Conservation (phyloP, 2,888 invertebrate species). For the Xestobium rufovillosum region DNA sequence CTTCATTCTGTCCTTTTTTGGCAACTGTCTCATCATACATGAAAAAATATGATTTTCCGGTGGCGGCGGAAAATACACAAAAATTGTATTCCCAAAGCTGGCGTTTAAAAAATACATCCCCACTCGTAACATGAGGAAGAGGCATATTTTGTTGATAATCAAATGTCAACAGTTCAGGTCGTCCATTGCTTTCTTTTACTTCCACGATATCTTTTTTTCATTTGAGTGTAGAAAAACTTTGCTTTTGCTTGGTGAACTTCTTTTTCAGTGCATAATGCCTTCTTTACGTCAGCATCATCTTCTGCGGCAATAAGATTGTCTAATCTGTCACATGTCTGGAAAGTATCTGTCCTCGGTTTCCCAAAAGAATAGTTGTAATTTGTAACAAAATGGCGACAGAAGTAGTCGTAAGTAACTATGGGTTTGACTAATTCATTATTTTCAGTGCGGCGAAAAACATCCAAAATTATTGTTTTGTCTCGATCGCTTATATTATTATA, state of each 20-base stretch:
- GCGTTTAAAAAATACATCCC: conserved; percentile 20
- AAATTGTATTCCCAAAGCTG: conserved; percentile 24
- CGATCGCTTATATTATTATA: not conserved
- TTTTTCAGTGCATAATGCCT: no score
- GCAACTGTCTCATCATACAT: conserved; percentile 19
- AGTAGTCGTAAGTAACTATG: not conserved
- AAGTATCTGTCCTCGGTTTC: not conserved
- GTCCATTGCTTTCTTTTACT: conserved; percentile 12
- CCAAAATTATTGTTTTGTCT: no score
- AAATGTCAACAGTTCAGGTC: conserved; percentile 16
- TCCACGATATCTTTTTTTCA: conserved; percentile 15
- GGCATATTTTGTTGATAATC: conserved; percentile 23
- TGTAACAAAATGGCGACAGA: not conserved
- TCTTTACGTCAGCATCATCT: not conserved
- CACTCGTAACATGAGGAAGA: conserved; percentile 20
- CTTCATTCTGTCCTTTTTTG: conserved; percentile 19
- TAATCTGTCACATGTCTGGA: not conserved
- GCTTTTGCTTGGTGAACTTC: not conserved
- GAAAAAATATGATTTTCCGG: conserved; percentile 17
- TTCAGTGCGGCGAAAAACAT: not conserved
- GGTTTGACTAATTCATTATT: not conserved
- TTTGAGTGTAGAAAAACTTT: conserved; percentile 11
- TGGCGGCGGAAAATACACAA: conserved; percentile 21
- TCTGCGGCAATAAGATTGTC: not conserved
- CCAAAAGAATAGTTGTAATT: not conserved